Conservation (phyloP, 1,140 invertebrate genomes). For the Papilio glaucus region DNA sequence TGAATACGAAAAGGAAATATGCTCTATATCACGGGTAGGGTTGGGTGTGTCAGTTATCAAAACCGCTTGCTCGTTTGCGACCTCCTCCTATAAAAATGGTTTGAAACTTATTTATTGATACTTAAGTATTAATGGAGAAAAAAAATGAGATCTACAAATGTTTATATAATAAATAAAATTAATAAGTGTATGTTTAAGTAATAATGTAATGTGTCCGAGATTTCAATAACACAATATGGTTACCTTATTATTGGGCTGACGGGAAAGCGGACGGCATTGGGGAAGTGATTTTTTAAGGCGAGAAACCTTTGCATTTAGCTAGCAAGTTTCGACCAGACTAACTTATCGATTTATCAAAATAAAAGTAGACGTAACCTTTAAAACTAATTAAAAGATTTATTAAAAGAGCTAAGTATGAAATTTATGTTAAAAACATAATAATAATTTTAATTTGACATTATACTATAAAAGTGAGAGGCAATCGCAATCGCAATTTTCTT, state of each 20-base stretch:
- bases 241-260: background rate
- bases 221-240: background rate
- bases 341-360: background rate
- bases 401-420: background rate
- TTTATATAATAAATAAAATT: too few relatives aligned
- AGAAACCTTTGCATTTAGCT: constrained; percentile 32
- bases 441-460: background rate
- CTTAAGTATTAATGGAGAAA: too few relatives aligned
- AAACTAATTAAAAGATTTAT: background rate
- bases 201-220: background rate
- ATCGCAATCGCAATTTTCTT: background rate
- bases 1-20: too few relatives aligned
- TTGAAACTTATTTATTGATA: too few relatives aligned
- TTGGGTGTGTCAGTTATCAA: too few relatives aligned
- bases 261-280: constrained; percentile 35
- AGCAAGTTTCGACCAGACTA: constrained; percentile 25
- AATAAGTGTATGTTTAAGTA: too few relatives aligned
- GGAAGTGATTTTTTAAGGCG: constrained; percentile 37
- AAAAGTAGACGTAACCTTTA: constrained; percentile 10
- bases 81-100: too few relatives aligned
- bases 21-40: too few relatives aligned
- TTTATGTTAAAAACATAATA: background rate
- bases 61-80: too few relatives aligned
- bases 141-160: too few relatives aligned
- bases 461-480: background rate